phyloP scores from a whole-genome alignment of 2,113 vertebrate species.

The Propithecus coquereli region DNA sequence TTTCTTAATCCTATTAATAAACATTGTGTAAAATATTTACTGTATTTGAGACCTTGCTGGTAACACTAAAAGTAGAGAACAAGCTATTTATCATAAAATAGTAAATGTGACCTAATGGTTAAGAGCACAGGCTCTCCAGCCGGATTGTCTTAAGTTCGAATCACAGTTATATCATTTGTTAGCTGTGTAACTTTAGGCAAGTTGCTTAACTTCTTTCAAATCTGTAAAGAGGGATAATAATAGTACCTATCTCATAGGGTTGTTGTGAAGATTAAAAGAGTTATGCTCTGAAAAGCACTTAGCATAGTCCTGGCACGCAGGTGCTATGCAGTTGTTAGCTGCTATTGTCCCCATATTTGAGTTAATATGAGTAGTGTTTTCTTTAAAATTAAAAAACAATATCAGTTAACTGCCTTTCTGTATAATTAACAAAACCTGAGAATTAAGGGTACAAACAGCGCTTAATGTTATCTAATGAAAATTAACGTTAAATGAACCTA shows the following conservation, averaged over 20 bases:
- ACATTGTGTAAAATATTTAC: not conserved
- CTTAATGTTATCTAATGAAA: conserved; percentile 1
- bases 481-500: not conserved
- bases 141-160: not conserved
- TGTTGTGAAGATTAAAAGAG: not conserved
- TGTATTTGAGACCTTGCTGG: not conserved
- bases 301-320: not conserved
- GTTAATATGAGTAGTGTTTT: not conserved
- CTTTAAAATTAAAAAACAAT: not conserved
- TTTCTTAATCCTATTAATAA: not conserved
- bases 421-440: not conserved
- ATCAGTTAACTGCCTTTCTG: not conserved
- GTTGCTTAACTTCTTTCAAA: not conserved
- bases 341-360: not conserved
- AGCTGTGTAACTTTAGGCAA: not conserved
- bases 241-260: not conserved
- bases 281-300: not conserved
- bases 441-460: not conserved
- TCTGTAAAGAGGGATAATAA: not conserved
- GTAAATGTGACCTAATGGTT: not conserved
- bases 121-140: not conserved
- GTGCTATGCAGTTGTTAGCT: not conserved
- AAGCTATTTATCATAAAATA: not conserved
- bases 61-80: not conserved
- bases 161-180: not conserved